Evolutionary conservation across 1,140 invertebrate genomes (phyloP).

Genomic region (Euwallacea similis): DNA sequence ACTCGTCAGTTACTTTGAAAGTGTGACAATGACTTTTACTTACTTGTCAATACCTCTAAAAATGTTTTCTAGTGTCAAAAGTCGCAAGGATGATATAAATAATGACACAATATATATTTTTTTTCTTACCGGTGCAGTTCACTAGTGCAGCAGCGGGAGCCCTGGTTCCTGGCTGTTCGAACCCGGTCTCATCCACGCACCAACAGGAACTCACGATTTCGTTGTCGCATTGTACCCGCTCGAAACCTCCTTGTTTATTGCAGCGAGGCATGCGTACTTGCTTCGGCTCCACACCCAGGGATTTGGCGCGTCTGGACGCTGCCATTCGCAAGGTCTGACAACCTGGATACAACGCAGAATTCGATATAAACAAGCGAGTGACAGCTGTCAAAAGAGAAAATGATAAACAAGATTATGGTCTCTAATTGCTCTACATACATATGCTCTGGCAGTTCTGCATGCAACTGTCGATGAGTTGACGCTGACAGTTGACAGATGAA

Average conservation of each 20-base stretch:
- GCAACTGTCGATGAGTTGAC: too few relatives aligned
- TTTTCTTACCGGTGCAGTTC: conserved; percentile 67
- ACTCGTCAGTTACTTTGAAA: neutral
- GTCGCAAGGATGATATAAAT: neutral
- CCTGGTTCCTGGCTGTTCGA: conserved; percentile 75
- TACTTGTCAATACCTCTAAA: too few relatives aligned
- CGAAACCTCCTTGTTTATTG: conserved; percentile 70
- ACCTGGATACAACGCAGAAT: conserved; percentile 49
- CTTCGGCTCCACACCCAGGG: conserved; percentile 57
- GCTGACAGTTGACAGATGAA: too few relatives aligned
- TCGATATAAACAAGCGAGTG: too few relatives aligned
- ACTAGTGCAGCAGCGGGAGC: conserved; percentile 64
- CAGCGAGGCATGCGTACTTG: conserved; percentile 69
- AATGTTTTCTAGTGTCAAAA: too few relatives aligned
- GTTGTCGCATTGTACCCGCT: conserved; percentile 73
- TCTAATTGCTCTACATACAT: too few relatives aligned
- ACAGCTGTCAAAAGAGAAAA: too few relatives aligned
- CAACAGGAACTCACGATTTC: conserved; percentile 70
- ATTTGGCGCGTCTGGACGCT: conserved; percentile 64
- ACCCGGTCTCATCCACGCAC: conserved; percentile 79
- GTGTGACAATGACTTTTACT: neutral
- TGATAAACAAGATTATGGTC: too few relatives aligned
- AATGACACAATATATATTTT: neutral
- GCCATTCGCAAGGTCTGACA: conserved; percentile 69
- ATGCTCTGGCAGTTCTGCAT: too few relatives aligned